Evolutionary conservation across 2,888 invertebrate species (phyloP).

Genomic region (Rhagium mordax): DNA sequence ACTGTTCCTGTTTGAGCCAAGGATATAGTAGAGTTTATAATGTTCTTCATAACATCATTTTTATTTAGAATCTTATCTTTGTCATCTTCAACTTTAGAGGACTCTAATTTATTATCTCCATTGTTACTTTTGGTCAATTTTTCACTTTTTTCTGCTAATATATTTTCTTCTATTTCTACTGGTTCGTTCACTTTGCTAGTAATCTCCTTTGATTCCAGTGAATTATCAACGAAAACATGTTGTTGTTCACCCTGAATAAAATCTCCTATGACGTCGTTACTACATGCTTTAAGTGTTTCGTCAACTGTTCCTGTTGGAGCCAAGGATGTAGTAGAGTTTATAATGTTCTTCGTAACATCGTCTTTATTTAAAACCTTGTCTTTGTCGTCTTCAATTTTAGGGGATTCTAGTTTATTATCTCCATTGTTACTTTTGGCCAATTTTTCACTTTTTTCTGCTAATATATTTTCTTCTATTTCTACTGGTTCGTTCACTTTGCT

Average conservation of each 20-base stretch:
- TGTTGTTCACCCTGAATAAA: too few species aligned
- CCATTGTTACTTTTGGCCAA: not conserved
- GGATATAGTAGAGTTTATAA: slow-evolving; percentile 33
- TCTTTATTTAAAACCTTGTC: not conserved
- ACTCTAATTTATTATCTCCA: not conserved
- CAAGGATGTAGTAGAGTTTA: slow-evolving; percentile 33
- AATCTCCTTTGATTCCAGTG: not conserved
- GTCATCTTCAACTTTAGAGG: not conserved
- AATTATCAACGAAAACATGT: too few species aligned
- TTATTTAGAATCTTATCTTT: not conserved
- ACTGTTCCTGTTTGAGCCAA: slow-evolving; percentile 35
- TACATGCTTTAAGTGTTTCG: slow-evolving; percentile 33
- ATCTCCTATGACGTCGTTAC: slow-evolving; percentile 44
- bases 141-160: not conserved
- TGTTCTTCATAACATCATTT: not conserved
- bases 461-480: not conserved
- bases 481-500: too few species aligned
- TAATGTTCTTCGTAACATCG: not conserved
- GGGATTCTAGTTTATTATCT: not conserved
- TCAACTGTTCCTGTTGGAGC: slow-evolving; percentile 36
- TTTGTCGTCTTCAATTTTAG: not conserved
- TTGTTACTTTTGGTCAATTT: not conserved
- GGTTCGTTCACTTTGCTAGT: too few species aligned
- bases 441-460: not conserved
- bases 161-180: not conserved